These are phyloP conservation scores for Torymus auratus DNA, from an alignment of 2,888 invertebrate species.

Conservation along the genomic window DNA sequence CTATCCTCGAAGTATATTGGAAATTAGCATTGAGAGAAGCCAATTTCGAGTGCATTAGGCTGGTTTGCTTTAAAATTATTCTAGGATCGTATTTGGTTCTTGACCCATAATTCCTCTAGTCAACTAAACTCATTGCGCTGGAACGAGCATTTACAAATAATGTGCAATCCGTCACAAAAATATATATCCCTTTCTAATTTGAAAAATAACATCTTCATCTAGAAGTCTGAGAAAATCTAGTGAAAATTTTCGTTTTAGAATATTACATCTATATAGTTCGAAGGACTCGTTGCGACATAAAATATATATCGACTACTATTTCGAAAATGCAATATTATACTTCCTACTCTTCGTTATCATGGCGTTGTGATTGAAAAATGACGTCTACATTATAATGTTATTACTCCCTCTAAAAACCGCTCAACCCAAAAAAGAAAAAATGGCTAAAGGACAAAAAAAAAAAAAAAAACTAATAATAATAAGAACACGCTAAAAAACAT, in stretches of 20 bases:
- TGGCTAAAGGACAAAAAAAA: no score
- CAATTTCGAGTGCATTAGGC: conserved; percentile 40
- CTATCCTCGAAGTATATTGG: conserved; percentile 14
- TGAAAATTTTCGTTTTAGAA: conserved; percentile 5
- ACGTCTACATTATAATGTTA: no score
- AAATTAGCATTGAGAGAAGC: conserved; percentile 26
- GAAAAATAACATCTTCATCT: conserved; percentile 43
- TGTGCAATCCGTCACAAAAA: conserved; percentile 47
- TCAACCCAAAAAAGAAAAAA: no score
- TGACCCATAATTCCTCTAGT: conserved; percentile 31
- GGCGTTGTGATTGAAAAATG: no score
- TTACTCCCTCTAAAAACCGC: no score
- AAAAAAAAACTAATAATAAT: no score
- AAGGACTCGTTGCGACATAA: conserved; percentile 31
- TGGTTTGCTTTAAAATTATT: conserved; percentile 12
- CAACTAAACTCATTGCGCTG: conserved; percentile 28
- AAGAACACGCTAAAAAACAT: no score
- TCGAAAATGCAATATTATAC: no score
- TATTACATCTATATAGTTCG: conserved; percentile 15
- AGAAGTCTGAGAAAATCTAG: not conserved
- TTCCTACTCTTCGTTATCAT: no score
- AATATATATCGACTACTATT: not conserved
- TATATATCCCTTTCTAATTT: conserved; percentile 25
- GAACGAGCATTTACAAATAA: conserved; percentile 19
- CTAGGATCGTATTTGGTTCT: conserved; percentile 45